phyloP scores from a whole-genome alignment of 2,113 vertebrate genomes.

The Salvelinus namaycush region DNA sequence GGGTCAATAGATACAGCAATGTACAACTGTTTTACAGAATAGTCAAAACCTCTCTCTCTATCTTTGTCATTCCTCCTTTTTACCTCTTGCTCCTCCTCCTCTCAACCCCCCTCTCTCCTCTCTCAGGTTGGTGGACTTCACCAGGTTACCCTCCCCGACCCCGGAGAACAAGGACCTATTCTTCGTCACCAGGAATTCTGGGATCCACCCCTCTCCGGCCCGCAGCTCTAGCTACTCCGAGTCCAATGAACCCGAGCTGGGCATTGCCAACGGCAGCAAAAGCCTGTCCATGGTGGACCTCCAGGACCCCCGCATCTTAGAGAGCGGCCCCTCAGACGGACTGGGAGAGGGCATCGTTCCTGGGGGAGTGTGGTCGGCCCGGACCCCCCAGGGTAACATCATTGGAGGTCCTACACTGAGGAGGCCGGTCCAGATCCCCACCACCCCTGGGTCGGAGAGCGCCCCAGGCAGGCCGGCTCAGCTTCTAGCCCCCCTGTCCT shows the following conservation, averaged over 20 bases:
- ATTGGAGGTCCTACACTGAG: constrained; percentile 83
- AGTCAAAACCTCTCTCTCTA: not conserved
- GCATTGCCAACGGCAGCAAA: constrained; percentile 94
- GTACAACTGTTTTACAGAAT: no score
- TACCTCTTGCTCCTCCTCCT: not conserved
- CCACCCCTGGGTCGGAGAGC: constrained; percentile 79
- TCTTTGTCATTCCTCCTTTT: not conserved
- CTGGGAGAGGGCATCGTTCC: constrained; percentile 52
- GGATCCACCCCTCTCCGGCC: constrained; percentile 93
- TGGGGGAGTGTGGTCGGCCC: constrained; percentile 78
- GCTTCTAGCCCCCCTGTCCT: constrained; percentile 91
- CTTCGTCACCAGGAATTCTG: constrained; percentile 96
- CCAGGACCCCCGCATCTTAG: constrained; percentile 88
- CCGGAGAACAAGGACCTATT: constrained; percentile 99
- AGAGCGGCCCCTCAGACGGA: constrained; percentile 63
- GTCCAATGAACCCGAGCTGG: constrained; percentile 92
- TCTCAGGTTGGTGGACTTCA: constrained; percentile 95
- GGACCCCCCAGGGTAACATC: constrained; percentile 75
- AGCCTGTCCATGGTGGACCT: constrained; percentile 99
- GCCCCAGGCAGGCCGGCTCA: constrained; percentile 84
- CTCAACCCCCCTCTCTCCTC: constrained; percentile 54
- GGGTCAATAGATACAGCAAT: no score
- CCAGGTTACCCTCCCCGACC: constrained; percentile 96
- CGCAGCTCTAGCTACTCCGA: constrained; percentile 98
- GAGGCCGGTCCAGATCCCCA: constrained; percentile 83